These are phyloP conservation scores for Tichodroma muraria DNA, from an alignment of 2,113 vertebrate species.

Conservation along the genomic window DNA sequence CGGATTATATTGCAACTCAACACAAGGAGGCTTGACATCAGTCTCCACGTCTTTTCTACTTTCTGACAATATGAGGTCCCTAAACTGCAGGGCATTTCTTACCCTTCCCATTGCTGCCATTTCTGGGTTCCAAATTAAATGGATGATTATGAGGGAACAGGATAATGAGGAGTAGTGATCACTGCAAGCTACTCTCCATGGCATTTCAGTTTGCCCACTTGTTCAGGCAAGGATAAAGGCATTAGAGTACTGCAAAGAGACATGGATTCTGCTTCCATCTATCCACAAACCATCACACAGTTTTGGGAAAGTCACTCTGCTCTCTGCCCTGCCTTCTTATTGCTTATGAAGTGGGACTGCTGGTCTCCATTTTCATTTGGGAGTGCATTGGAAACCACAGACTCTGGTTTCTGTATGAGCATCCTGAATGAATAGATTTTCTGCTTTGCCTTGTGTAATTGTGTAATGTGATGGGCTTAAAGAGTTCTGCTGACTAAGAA, in stretches of 20 bases:
- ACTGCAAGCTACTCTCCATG: background rate
- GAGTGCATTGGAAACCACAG: background rate
- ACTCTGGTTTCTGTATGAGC: background rate
- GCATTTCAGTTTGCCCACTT: background rate
- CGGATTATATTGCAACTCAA: background rate
- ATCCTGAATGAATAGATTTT: background rate
- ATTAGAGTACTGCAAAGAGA: background rate
- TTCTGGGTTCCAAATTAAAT: background rate
- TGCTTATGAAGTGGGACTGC: background rate
- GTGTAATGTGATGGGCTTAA: background rate
- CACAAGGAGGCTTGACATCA: background rate
- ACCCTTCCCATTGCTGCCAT: background rate
- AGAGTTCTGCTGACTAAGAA: background rate
- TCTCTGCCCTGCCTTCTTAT: background rate
- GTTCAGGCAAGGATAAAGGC: background rate
- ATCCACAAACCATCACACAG: accelerated
- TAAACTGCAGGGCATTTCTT: background rate
- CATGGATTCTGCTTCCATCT: background rate
- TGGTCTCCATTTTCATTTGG: background rate
- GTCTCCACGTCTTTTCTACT: background rate
- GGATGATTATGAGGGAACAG: background rate
- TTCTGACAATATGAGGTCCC: background rate
- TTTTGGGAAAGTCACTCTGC: background rate
- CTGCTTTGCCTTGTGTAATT: background rate
- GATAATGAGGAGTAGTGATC: background rate